phyloP scores from a whole-genome alignment of 2,113 vertebrate genomes.

The Leuciscus idus region DNA sequence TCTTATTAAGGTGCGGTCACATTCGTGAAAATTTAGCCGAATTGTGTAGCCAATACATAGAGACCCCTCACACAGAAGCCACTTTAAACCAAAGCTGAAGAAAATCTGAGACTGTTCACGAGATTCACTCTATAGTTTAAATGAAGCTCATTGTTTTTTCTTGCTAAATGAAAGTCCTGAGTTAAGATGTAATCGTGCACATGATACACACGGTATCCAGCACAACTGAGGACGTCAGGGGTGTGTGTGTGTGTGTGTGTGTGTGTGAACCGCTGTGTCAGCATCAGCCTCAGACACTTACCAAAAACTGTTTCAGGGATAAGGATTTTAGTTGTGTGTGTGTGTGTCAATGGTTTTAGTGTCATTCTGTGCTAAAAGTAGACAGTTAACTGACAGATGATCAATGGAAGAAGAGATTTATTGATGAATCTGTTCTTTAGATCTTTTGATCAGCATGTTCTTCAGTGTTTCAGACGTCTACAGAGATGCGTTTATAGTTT shows the following conservation, averaged over 20 bases:
- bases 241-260: background rate
- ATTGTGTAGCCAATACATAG: too few species aligned
- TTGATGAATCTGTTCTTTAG: slow-evolving; percentile 43
- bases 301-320: background rate
- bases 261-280: background rate
- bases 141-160: too few species aligned
- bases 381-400: slow-evolving; percentile 64
- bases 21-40: too few species aligned
- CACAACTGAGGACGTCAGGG: too few species aligned
- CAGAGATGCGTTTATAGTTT: background rate
- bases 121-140: too few species aligned
- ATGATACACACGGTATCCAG: too few species aligned
- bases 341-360: background rate
- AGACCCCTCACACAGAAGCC: too few species aligned
- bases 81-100: too few species aligned
- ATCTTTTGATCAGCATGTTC: background rate
- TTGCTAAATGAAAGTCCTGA: too few species aligned
- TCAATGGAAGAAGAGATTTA: slow-evolving; percentile 69
- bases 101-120: too few species aligned
- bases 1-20: too few species aligned
- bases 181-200: too few species aligned
- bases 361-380: slow-evolving; percentile 6
- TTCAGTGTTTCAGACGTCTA: background rate
- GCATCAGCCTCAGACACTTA: background rate
- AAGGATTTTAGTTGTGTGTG: background rate